A percentile compares a stretch with the other conserved stretches of the same genome.
These are phyloP conservation scores for Neodon shergylaensis DNA, from an alignment of 2,113 vertebrate genomes.

Conservation along the genomic window DNA sequence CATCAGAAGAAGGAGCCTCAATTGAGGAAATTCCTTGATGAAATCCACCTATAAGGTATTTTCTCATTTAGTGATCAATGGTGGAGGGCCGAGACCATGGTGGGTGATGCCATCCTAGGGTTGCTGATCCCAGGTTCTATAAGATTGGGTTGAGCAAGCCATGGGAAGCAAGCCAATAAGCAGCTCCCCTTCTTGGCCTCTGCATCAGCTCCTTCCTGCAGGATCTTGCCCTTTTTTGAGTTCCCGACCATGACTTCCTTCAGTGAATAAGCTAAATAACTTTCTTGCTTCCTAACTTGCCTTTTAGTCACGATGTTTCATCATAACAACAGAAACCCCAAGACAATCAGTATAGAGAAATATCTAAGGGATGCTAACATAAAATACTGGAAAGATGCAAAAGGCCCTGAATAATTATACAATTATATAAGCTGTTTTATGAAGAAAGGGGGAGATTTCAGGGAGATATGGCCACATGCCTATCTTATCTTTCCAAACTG, in stretches of 20 bases:
- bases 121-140: background rate
- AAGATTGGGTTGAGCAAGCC: background rate
- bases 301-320: background rate
- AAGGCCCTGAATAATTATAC: background rate
- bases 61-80: background rate
- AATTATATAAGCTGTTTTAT: background rate
- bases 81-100: background rate
- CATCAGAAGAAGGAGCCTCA: background rate
- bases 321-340: background rate
- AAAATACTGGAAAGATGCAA: background rate
- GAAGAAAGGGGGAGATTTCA: background rate
- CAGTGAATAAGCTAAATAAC: background rate
- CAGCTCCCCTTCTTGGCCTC: background rate
- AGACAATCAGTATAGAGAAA: background rate
- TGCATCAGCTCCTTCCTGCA: background rate
- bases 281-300: background rate
- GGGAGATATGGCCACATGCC: background rate
- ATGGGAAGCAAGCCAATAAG: background rate
- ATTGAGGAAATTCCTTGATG: background rate
- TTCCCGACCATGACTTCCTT: background rate
- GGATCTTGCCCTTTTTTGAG: background rate
- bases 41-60: background rate
- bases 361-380: background rate
- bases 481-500: slow-evolving; percentile 14
- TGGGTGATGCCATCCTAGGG: background rate